These are phyloP conservation scores for Cotesia glomerata DNA, from an alignment of 1,140 invertebrate species.

Conservation along the genomic window DNA sequence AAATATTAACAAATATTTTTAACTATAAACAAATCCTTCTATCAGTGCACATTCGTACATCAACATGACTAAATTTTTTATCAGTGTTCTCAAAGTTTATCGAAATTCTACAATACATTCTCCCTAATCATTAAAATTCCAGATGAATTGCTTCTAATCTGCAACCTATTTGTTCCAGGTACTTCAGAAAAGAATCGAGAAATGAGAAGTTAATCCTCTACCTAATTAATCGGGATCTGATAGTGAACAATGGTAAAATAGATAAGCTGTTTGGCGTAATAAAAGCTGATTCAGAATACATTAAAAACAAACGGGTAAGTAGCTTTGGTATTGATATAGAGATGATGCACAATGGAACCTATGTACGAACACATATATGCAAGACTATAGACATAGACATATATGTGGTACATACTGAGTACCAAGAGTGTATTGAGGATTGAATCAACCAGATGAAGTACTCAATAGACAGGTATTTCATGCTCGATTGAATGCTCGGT, in stretches of 20 bases:
- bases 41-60: too few relatives aligned
- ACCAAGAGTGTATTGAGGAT: not conserved
- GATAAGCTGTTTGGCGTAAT: slow-evolving; percentile 82
- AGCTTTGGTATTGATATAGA: not conserved
- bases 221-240: slow-evolving; percentile 77
- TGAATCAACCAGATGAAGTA: too few relatives aligned
- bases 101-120: too few relatives aligned
- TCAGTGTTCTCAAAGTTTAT: too few relatives aligned
- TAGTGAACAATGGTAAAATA: slow-evolving; percentile 74
- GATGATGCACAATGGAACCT: not conserved
- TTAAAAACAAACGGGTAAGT: slow-evolving; percentile 73
- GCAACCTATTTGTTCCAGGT: slow-evolving; percentile 37
- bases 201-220: slow-evolving; percentile 85
- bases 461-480: not conserved
- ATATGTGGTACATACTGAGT: not conserved
- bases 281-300: slow-evolving; percentile 77
- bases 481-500: not conserved
- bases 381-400: not conserved
- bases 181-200: slow-evolving; percentile 77
- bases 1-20: too few relatives aligned
- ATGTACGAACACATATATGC: not conserved
- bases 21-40: too few relatives aligned
- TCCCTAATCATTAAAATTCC: too few relatives aligned
- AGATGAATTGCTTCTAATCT: not conserved
- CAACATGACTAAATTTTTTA: too few relatives aligned